A percentile compares a stretch with the other conserved stretches of the same genome.
Evolutionary conservation across 2,797 vertebrate genomes (phyloP).

Genomic region (Furcifer pardalis): DNA sequence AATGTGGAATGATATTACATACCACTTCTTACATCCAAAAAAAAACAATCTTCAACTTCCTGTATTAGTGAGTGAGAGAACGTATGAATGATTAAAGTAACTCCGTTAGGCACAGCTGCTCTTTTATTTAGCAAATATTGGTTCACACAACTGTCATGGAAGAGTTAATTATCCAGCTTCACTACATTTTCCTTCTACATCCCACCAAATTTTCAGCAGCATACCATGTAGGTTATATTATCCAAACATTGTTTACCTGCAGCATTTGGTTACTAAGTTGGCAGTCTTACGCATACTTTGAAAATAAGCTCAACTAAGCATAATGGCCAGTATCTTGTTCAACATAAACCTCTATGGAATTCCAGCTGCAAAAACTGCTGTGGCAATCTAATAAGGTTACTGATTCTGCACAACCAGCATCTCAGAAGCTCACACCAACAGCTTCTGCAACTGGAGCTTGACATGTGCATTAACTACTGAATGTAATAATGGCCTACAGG

Average conservation of each 20-base stretch:
- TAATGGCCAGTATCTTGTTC: neutral
- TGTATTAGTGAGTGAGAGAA: neutral
- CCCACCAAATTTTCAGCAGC: neutral
- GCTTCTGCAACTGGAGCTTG: no score
- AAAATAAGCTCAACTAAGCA: neutral
- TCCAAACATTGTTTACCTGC: neutral
- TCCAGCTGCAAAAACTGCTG: no score
- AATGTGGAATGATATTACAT: neutral
- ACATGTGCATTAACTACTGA: no score
- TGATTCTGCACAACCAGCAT: no score
- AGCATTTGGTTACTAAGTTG: no score
- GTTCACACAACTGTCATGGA: neutral
- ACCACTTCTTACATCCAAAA: neutral
- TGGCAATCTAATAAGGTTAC: no score
- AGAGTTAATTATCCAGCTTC: neutral
- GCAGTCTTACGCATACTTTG: neutral
- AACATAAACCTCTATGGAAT: no score
- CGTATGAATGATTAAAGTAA: neutral
- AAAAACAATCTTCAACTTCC: neutral
- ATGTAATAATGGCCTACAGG: no score
- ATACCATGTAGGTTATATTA: neutral
- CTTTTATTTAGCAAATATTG: neutral
- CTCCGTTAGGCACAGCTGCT: neutral
- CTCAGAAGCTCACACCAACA: no score
- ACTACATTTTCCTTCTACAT: neutral